These are phyloP conservation scores for Euura lappo DNA, from an alignment of 1,140 invertebrate genomes.

Conservation along the genomic window DNA sequence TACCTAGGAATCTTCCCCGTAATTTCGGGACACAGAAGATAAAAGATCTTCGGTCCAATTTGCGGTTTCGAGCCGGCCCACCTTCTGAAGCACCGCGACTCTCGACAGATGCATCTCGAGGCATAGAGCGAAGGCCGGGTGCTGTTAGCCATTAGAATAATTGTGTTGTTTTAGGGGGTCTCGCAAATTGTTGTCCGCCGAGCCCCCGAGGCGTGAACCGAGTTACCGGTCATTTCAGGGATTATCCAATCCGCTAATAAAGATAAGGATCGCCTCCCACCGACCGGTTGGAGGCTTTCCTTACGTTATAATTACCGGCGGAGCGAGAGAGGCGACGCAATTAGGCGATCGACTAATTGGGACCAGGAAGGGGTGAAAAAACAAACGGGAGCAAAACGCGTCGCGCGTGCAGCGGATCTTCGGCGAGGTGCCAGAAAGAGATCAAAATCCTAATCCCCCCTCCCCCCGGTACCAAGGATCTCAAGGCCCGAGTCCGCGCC, in stretches of 20 bases:
- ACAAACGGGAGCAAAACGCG: not conserved
- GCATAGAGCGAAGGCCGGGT: not conserved
- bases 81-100: too few relatives aligned
- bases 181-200: not conserved
- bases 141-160: not conserved
- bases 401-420: not conserved
- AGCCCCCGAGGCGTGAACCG: not conserved
- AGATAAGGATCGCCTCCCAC: constrained; percentile 11
- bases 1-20: constrained; percentile 7
- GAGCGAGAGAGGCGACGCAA: constrained; percentile 12
- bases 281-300: not conserved
- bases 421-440: not conserved
- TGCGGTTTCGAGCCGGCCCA: not conserved
- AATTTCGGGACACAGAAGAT: constrained; percentile 5
- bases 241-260: constrained; percentile 9
- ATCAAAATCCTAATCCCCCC: too few relatives aligned
- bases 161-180: constrained; percentile 2
- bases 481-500: too few relatives aligned
- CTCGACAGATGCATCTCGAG: not conserved
- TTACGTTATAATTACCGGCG: constrained; percentile 3
- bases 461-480: too few relatives aligned
- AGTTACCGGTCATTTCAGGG: not conserved
- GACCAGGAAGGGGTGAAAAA: not conserved
- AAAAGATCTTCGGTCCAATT: constrained; percentile 11
- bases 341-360: constrained; percentile 6